Evolutionary conservation across 2,888 invertebrate genomes (phyloP).

Genomic region (Caenorhabditis sinica): DNA sequence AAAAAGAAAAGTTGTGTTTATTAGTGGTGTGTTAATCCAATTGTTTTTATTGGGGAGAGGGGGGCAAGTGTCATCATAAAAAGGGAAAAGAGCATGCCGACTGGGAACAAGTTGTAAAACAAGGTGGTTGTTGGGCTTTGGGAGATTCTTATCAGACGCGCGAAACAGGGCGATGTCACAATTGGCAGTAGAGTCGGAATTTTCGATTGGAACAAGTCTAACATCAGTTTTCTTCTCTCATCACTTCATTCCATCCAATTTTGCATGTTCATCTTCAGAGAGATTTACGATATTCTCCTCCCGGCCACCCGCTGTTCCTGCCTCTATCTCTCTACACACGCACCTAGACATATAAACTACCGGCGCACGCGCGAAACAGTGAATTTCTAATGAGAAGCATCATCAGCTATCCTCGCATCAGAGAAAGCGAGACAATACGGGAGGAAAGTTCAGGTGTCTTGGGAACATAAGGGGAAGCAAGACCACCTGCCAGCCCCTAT

Average conservation of each 20-base stretch:
- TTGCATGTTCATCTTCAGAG: not conserved
- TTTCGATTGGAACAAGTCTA: too few species aligned
- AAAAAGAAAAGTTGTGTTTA: not conserved
- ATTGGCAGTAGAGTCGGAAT: too few species aligned
- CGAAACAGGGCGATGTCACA: too few species aligned
- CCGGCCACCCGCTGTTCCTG: conserved; percentile 3
- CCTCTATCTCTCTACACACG: not conserved
- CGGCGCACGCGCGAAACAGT: not conserved
- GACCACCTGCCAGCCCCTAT: too few species aligned
- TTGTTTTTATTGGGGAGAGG: conserved; percentile 9
- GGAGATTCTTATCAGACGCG: too few species aligned
- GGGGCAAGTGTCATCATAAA: not conserved
- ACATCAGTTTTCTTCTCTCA: not conserved
- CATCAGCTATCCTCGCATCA: not conserved
- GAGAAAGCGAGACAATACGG: not conserved
- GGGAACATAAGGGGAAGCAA: too few species aligned
- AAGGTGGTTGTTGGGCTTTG: too few species aligned
- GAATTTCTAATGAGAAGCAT: conserved; percentile 12
- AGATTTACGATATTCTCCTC: conserved; percentile 19
- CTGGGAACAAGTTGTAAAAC: not conserved
- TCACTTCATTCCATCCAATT: not conserved
- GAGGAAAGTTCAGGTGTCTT: not conserved
- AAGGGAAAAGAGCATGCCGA: conserved; percentile 15
- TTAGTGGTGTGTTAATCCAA: conserved; percentile 15
- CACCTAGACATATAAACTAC: not conserved